phyloP scores from a whole-genome alignment of 2,888 invertebrate genomes.

The Drosophila bunnanda region DNA sequence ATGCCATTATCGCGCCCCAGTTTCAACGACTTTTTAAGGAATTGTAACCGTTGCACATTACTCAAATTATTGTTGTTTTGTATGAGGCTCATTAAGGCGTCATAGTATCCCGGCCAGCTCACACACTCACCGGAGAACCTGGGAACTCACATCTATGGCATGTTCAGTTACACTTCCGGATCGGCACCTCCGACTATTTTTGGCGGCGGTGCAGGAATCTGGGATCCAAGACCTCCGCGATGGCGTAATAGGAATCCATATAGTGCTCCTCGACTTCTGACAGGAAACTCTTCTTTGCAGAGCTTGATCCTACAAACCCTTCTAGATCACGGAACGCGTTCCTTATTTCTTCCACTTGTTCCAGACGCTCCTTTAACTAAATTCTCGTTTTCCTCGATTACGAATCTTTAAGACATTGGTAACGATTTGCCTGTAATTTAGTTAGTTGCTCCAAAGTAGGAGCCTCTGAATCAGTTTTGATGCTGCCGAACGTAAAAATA shows the following conservation, averaged over 20 bases:
- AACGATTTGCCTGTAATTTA: background rate
- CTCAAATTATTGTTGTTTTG: too few relatives aligned
- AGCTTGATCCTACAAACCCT: background rate
- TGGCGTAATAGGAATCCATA: background rate
- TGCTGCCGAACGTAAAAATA: too few relatives aligned
- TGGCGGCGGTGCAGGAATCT: background rate
- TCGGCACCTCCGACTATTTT: background rate
- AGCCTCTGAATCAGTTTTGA: too few relatives aligned
- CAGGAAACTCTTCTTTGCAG: background rate
- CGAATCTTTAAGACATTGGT: too few relatives aligned
- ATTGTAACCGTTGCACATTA: too few relatives aligned
- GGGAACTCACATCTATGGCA: background rate
- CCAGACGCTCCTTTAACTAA: background rate
- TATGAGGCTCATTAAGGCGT: too few relatives aligned
- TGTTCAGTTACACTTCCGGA: background rate
- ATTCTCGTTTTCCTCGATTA: background rate
- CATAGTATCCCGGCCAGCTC: background rate
- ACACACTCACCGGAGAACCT: background rate
- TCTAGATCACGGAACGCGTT: background rate
- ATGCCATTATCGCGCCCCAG: background rate
- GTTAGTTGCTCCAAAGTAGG: too few relatives aligned
- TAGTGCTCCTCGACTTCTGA: background rate
- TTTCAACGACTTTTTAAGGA: background rate
- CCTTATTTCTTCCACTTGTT: too few relatives aligned
- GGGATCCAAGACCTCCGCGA: background rate